phyloP scores from a whole-genome alignment of 2,888 invertebrate species.

The Geotrupes spiniger region DNA sequence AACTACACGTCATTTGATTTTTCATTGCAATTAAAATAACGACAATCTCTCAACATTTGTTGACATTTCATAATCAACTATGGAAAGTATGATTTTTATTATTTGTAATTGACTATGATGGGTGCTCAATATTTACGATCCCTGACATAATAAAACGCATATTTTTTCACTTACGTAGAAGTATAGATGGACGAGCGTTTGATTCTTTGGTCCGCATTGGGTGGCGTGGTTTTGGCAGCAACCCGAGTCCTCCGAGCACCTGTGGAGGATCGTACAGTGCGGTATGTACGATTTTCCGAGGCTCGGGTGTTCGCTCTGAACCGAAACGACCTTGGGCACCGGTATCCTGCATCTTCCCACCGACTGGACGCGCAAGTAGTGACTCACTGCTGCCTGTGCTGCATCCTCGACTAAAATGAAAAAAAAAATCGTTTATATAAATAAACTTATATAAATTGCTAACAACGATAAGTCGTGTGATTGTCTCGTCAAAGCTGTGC shows the following conservation, averaged over 20 bases:
- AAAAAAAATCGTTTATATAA: conserved; percentile 3
- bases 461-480: neutral
- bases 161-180: conserved; percentile 70
- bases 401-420: conserved; percentile 40
- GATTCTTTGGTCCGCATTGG: conserved; percentile 75
- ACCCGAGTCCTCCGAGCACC: conserved; percentile 84
- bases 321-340: conserved; percentile 70
- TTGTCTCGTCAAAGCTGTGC: too few species aligned
- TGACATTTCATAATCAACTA: too few species aligned
- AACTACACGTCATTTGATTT: too few species aligned
- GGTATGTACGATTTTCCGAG: conserved; percentile 76
- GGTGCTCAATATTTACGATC: too few species aligned
- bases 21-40: too few species aligned
- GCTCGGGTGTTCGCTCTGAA: conserved; percentile 69
- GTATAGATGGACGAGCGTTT: conserved; percentile 67
- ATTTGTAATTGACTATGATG: too few species aligned
- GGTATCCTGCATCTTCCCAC: conserved; percentile 68
- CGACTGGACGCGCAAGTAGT: conserved; percentile 41
- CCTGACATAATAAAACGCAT: too few species aligned
- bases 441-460: neutral
- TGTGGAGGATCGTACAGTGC: conserved; percentile 80
- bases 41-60: too few species aligned
- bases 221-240: conserved; percentile 74
- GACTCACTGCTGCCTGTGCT: conserved; percentile 40
- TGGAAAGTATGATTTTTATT: too few species aligned